Conservation (phyloP, 2,888 invertebrate species). For the Sisyra nigra region DNA sequence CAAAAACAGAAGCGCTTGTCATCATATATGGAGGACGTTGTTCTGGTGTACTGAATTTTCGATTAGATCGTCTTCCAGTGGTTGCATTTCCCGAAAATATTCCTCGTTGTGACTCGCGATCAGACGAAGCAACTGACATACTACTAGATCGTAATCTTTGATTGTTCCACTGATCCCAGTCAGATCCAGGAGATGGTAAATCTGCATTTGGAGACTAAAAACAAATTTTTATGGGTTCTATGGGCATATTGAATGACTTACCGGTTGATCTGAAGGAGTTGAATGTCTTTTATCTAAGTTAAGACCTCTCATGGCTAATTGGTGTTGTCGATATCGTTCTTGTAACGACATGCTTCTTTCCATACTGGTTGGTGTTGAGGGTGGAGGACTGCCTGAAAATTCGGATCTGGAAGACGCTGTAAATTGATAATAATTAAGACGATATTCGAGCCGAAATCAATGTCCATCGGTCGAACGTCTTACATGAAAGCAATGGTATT, state of each 20-base stretch:
- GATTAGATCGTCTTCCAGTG: not conserved
- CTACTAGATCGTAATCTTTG: constrained; percentile 23
- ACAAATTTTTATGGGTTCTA: not conserved
- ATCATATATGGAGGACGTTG: constrained; percentile 10
- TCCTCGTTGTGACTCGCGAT: constrained; percentile 2
- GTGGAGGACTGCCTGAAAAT: constrained; percentile 18
- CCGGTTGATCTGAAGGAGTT: constrained; percentile 4
- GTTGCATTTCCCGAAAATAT: constrained; percentile 1
- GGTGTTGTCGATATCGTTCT: constrained; percentile 39
- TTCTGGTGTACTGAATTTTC: not conserved
- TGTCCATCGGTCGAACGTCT: constrained; percentile 4
- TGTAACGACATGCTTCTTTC: constrained; percentile 27
- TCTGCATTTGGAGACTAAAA: constrained; percentile 25
- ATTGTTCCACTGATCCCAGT: constrained; percentile 22
- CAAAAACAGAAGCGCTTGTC: constrained; percentile 36
- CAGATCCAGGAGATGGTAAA: constrained; percentile 30
- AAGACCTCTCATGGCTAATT: constrained; percentile 32
- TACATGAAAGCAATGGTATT: constrained; percentile 24
- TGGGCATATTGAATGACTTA: not conserved
- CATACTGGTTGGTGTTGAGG: constrained; percentile 12
- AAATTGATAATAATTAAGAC: constrained; percentile 6
- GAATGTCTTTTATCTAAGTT: not conserved
- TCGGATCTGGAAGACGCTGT: constrained; percentile 20
- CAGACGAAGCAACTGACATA: constrained; percentile 23
- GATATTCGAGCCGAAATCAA: constrained; percentile 4